Conservation (phyloP, 2,888 invertebrate species). For the Phengaris arion region DNA sequence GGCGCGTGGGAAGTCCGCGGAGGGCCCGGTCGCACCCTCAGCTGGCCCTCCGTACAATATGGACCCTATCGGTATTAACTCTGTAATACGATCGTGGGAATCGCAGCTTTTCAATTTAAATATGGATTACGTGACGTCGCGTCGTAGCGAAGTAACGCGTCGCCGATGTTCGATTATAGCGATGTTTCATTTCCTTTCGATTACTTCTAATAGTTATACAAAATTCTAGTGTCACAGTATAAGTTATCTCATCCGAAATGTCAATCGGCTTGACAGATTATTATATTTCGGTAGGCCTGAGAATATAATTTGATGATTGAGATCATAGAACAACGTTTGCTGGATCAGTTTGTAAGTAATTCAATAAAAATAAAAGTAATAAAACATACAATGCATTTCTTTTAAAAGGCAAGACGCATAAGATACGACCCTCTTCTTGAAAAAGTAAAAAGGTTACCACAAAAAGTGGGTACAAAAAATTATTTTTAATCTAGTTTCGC, state of each 20-base stretch:
- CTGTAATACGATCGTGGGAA: slow-evolving; percentile 12
- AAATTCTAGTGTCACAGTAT: background rate
- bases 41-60: slow-evolving; percentile 3
- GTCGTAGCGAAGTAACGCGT: background rate
- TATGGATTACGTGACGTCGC: background rate
- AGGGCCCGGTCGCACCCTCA: slow-evolving; percentile 8
- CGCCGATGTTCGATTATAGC: background rate
- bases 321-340: too few relatives aligned
- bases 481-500: slow-evolving; percentile 46
- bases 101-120: background rate
- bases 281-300: too few relatives aligned
- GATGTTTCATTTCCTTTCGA: too few relatives aligned
- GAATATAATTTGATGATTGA: too few relatives aligned
- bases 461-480: slow-evolving; percentile 3
- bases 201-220: too few relatives aligned
- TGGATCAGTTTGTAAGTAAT: background rate
- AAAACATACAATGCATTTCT: background rate
- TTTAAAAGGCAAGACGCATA: background rate
- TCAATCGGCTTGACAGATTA: too few relatives aligned
- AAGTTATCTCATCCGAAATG: background rate
- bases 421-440: background rate
- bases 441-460: slow-evolving; percentile 4
- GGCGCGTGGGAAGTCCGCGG: slow-evolving; percentile 3
- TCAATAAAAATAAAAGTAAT: slow-evolving; percentile 4
- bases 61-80: slow-evolving; percentile 10